Base-by-base conservation (phyloP, 2,113 vertebrate genomes). In the Setophaga petechia region DNA sequence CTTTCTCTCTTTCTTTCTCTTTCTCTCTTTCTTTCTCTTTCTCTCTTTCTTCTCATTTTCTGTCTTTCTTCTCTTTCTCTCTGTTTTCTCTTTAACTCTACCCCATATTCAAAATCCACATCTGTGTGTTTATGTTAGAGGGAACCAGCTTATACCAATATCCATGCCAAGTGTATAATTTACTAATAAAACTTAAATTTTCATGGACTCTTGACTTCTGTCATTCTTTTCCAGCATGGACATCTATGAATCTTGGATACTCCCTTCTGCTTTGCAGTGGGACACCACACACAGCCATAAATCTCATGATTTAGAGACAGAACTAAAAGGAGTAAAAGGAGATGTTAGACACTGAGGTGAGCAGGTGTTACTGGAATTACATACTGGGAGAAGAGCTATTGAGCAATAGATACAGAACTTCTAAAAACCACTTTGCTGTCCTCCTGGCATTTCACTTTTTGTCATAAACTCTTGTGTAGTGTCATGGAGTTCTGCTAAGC, bases 361-460 rank as follows among this genome's bases (percentile, higher is more conserved):
- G 61, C 80, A 95, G 90, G 51, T 94, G 93, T 92, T 94, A 43
- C 85, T 81, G 39, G 85, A 63, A 71, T 87, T 94, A 25, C 43
- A 44, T 46, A 19, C 47, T 61, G 68, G 41, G 55, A 92, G 39
- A 44, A 80, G 59, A 81, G 31, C n/a, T 39, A 30, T 65, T 81
- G 76, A 81, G 57, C 88, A 91, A 67, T 74, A 88, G 75, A 46
- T 54, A 10, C 0, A 66, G 61, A 59, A 83, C 49, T 71, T 88
- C 43, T 43, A 28, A 22, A 72, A 95, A 84, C 57, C 79, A 15
- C 72, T 75, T 94, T 87, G 41, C 83, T 96, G 95, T 93, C 54
- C 69, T 95, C 62, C 61, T 85, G 80, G 68, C 49, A 68, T 93
- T 91, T 89, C 55, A 55, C 23, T 96, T 87, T n/a, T 77, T 80